These are phyloP conservation scores for Drosophila bunnanda DNA, from an alignment of 2,888 invertebrate genomes.

Conservation along the genomic window DNA sequence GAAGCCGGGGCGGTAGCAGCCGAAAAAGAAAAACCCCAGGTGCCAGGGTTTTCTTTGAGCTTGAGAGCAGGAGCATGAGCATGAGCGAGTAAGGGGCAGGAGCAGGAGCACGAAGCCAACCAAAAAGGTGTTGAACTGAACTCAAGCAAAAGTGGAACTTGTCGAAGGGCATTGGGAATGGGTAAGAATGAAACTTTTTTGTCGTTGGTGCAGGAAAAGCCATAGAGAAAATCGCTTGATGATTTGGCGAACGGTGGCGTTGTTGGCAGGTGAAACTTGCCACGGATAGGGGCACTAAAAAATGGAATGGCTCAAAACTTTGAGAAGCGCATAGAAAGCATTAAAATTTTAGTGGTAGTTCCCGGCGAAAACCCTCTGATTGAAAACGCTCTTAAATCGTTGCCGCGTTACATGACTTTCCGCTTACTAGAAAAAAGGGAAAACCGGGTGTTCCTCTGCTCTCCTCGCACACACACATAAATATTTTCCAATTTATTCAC, in stretches of 20 bases:
- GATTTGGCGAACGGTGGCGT: constrained; percentile 27
- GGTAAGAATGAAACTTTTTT: constrained; percentile 22
- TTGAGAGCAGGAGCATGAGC: constrained; percentile 1
- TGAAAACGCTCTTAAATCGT: constrained; percentile 37
- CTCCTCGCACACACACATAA: constrained; percentile 1
- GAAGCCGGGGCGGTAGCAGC: constrained; percentile 2
- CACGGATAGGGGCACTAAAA: constrained; percentile 20
- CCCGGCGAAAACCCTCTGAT: not conserved
- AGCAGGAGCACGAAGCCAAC: constrained; percentile 20
- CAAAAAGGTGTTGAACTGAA: constrained; percentile 43
- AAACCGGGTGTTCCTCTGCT: constrained; percentile 5
- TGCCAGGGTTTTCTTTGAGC: constrained; percentile 21
- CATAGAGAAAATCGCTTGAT: constrained; percentile 37
- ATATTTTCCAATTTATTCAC: constrained; percentile 40
- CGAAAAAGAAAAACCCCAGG: constrained; percentile 40
- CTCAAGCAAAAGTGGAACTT: constrained; percentile 47
- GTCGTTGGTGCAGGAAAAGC: constrained; percentile 29
- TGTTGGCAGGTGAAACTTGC: constrained; percentile 29
- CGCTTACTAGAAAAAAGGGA: constrained; percentile 19
- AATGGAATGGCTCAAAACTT: constrained; percentile 39
- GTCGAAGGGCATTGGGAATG: constrained; percentile 39
- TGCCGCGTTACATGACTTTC: constrained; percentile 24
- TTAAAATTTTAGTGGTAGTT: constrained; percentile 26
- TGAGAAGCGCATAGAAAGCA: constrained; percentile 25
- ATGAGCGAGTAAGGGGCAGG: too few species aligned